Percentiles rank a stretch among this genome's conserved stretches.
Conservation (phyloP, 23 tunicate species). For the Phallusia fumigata region DNA sequence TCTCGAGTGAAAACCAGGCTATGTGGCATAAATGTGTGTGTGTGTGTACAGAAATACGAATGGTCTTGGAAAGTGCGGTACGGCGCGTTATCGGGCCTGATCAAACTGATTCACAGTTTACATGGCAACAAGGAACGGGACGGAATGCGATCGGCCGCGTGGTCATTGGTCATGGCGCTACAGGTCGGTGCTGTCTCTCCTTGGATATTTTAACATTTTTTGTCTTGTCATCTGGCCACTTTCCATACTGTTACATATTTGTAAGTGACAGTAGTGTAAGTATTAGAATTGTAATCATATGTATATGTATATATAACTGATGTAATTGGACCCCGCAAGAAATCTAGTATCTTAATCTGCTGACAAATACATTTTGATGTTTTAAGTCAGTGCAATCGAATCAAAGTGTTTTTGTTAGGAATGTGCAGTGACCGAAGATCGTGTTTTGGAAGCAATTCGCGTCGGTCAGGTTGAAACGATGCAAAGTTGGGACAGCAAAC, state of each 20-base stretch:
- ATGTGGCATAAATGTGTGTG: too few relatives aligned
- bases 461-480: slow-evolving; percentile 61
- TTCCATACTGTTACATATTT: too few relatives aligned
- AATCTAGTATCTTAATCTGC: too few relatives aligned
- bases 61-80: slow-evolving; percentile 83
- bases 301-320: too few relatives aligned
- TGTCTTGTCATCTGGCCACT: too few relatives aligned
- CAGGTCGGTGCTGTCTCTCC: too few relatives aligned
- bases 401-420: slow-evolving; percentile 24
- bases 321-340: too few relatives aligned
- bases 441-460: slow-evolving; percentile 76
- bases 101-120: slow-evolving; percentile 49
- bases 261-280: too few relatives aligned
- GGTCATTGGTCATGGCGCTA: slow-evolving; percentile 76
- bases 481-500: slow-evolving; percentile 2
- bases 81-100: slow-evolving; percentile 70
- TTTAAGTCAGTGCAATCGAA: background rate
- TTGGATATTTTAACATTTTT: too few relatives aligned
- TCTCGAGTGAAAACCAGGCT: too few relatives aligned
- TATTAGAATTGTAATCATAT: too few relatives aligned
- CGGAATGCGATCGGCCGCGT: slow-evolving; percentile 86
- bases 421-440: slow-evolving; percentile 53
- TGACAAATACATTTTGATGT: too few relatives aligned
- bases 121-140: slow-evolving; percentile 40
- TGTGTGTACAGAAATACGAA: slow-evolving; percentile 22